Percentiles rank a stretch among this genome's conserved stretches.
Evolutionary conservation across 2,113 vertebrate species (phyloP).

Genomic region (Bufo gargarizans): DNA sequence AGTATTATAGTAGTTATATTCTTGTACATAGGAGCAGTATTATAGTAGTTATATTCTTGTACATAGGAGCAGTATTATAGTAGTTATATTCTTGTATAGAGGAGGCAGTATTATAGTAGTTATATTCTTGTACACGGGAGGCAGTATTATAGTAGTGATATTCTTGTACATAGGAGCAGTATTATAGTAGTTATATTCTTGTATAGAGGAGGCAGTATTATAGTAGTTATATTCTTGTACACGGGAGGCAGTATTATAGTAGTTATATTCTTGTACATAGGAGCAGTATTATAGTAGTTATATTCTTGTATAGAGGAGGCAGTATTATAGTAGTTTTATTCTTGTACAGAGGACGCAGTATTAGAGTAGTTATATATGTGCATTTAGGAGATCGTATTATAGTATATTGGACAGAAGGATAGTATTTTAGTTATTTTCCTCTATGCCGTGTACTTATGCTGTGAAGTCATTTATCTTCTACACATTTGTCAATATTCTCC

Average conservation of each 20-base stretch:
- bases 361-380: neutral
- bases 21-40: neutral
- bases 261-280: neutral
- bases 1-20: constrained; percentile 10
- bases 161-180: neutral
- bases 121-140: neutral
- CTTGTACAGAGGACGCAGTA: neutral
- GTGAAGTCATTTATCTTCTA: neutral
- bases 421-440: neutral
- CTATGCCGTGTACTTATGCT: neutral
- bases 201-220: neutral
- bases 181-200: constrained; percentile 3
- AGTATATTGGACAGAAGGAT: neutral
- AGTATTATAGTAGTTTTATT: neutral
- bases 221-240: neutral
- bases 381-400: neutral
- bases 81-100: neutral
- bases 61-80: neutral
- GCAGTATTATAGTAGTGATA: neutral
- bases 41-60: neutral
- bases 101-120: neutral
- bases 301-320: neutral
- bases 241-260: neutral
- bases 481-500: neutral
- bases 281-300: neutral